Evolutionary conservation across 2,797 vertebrate genomes (phyloP), one percentile per base, ranked within the genome.

Genomic region (Mus spretus): DNA sequence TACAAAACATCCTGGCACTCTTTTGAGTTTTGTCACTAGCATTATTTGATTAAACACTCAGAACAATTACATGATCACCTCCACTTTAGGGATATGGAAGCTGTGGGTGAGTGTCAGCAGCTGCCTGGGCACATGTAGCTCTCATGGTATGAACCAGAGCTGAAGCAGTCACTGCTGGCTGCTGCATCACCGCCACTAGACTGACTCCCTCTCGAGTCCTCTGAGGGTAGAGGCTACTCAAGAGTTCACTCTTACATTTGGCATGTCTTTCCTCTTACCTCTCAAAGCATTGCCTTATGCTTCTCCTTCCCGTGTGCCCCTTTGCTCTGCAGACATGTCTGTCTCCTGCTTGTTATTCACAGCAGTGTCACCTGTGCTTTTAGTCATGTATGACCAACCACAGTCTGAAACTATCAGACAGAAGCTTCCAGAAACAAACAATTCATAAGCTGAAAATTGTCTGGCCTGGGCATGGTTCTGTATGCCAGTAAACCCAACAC

Each of bases 41-140:
- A 74, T 79, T 24, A 5, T 82, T 90, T 90, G 65, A 88, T 93
- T 86, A n/a, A 47, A 50, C 34, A 57, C 31, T 93, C 55, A 67
- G 57, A 92, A 79, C n/a, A 47, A 22, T 67, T 44, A 11, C 70
- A 14, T 47, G 40, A 17, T 44, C 74, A 40, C 28, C 14, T 78
- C 28, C 61, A 44, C 40, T 53, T 82, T 19, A 67, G 84, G 91
- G 61, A 14, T 44, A 12, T 70, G 70, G 61, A 78, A 20, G 34
- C 26, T 34, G 19, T 19, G 59, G 20, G 19, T 79, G 59, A 72
- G 47, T 55, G 78, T 83, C 40, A 53, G 67, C 13, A 8, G 3
- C 47, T 74, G 75, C 59, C 34, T 4, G 2, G 28, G 47, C 74
- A 67, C 12, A 11, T 0, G 0, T 4, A 82, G 65, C 22, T 22